Evolutionary conservation across 2,797 vertebrate species (phyloP), one percentile per base, ranked within the genome.

Genomic region (Gymnodraco acuticeps): DNA sequence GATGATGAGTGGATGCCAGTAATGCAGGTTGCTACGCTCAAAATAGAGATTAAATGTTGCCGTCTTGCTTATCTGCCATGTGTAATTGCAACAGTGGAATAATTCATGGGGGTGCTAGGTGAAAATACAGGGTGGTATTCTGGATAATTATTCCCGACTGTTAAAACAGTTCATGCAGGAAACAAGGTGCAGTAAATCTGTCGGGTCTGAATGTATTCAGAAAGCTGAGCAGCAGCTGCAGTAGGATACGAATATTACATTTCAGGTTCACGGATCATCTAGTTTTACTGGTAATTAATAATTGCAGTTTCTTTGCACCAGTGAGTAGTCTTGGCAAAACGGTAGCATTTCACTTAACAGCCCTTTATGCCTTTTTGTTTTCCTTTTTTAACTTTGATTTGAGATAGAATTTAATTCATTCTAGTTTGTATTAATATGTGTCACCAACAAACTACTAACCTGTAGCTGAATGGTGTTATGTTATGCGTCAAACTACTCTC

Each of bases 1-100:
- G 46, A n/a, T 31, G 60, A 56, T 75, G 61, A 70, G 48, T 46
- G 51, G 14, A 45, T 48, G 51, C 15, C 16, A 73, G 20, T 41
- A 69, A 56, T 42, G 48, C 20, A 50, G 10, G 27, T 70, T 75
- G 53, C 33, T 45, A 31, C n/a, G 20, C 23, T 64, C 17, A n/a
- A 14, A 43, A 41, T 2, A 20, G 15, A 53, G 17, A n/a, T 41
- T 20, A 48, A 17, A 73, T 4, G 46, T 50, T 14, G 7, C 3
- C 10, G 4, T 11, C 16, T 73, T 53, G 3, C 41, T 56, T 61
- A 14, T 58, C 41, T 11, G 10, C 2, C 42, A 38, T 13, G 41
- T 41, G 4, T 42, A 27, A 41, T 14, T 17, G 3, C 38, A 59
- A 31, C 19, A 17, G 10, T 51, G 10, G 61, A 46, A 20, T 17